Base-by-base conservation (phyloP, 2,113 vertebrate genomes). In the Pimephales promelas region DNA sequence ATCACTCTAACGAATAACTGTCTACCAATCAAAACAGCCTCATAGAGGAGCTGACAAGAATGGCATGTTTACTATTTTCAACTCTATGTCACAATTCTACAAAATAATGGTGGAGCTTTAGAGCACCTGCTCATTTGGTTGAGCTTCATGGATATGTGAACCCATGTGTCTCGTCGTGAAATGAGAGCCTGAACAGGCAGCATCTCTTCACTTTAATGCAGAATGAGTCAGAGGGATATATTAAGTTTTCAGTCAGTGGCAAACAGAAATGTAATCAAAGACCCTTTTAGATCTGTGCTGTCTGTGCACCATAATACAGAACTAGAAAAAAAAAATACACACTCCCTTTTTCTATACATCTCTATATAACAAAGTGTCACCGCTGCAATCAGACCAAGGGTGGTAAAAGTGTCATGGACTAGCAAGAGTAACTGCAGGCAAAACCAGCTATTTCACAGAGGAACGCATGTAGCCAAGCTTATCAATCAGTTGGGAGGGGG, bases 1-100 rank as follows among this genome's bases (percentile, higher is more conserved):
- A 71, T 54, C 75, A 34, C 24, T 72, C 64, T 31, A 79, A 79
- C 26, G 24, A 74, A 72, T 49, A 84, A 34, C 56, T 34, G 24
- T 57, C 43, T 49, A 34, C 59, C 45, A 40, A 43, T 49, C 80
- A 72, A 82, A 70, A 82, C 61, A 54, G 47, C 79, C n/a, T 28
- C n/a, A 31, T 80, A 31, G 78, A 49, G 43, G 43, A 62, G 20
- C 66, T 40, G 72, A 78, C 78, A 66, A 31, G 40, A 66, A 66
- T 79, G 64, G 47, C 61, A 70, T 81, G 47, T 81, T 81, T 81
- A 26, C 79, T 71, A 54, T 70, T 80, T 81, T 70, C 79, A 70
- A 24, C 45, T 81, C 61, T 22, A 66, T 70, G 79, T 81, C 62
- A 81, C 47, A 26, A 36, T 70, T 70, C 62, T 24, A 40, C 45